Percentiles rank a stretch among this genome's conserved stretches.
phyloP scores from a whole-genome alignment of 2,888 invertebrate species.

The Furcula furcula region DNA sequence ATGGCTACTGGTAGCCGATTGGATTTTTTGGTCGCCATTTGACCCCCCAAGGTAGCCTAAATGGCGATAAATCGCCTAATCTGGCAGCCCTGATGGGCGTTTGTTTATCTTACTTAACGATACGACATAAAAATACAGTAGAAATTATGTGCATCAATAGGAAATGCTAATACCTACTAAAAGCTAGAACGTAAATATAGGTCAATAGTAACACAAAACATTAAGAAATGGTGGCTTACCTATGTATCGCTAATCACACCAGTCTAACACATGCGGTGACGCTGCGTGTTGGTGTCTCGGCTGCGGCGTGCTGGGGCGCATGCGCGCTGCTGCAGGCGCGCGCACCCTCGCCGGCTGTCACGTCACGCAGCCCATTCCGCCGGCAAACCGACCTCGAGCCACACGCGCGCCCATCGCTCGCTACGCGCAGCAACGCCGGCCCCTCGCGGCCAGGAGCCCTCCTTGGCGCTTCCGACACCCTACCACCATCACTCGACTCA shows the following conservation, averaged over 20 bases:
- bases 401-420: slow-evolving; percentile 70
- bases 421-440: slow-evolving; percentile 75
- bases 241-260: slow-evolving; percentile 36
- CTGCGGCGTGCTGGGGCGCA: slow-evolving; percentile 47
- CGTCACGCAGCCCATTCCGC: slow-evolving; percentile 59
- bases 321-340: slow-evolving; percentile 67
- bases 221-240: slow-evolving; percentile 35
- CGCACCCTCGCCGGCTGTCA: slow-evolving; percentile 57
- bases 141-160: neutral
- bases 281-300: slow-evolving; percentile 39
- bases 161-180: neutral
- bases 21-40: too few species aligned
- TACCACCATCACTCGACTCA: slow-evolving; percentile 39
- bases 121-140: neutral
- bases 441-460: slow-evolving; percentile 77
- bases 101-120: neutral
- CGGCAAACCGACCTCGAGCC: slow-evolving; percentile 69
- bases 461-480: slow-evolving; percentile 65
- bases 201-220: slow-evolving; percentile 17
- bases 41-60: too few species aligned
- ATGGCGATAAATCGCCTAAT: too few species aligned
- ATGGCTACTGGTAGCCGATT: too few species aligned
- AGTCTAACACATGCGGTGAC: slow-evolving; percentile 40
- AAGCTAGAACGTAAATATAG: slow-evolving; percentile 6
- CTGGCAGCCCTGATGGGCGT: too few species aligned